Evolutionary conservation across 2,797 vertebrate species (phyloP).

Genomic region (Gymnothorax reevesii): DNA sequence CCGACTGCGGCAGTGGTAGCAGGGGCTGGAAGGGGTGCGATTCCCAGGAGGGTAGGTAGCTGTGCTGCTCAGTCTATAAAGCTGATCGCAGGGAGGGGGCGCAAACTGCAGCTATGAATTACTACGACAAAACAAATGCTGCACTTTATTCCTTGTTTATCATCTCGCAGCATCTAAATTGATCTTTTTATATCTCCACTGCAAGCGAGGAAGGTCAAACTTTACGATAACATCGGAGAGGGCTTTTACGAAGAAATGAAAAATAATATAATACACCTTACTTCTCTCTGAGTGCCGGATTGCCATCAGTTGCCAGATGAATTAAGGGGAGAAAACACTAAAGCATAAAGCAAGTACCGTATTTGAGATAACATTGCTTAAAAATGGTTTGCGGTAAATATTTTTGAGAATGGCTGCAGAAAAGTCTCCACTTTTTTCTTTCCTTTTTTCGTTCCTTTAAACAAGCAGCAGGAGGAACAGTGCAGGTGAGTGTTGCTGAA

Average conservation of each 20-base stretch:
- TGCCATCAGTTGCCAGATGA: not conserved
- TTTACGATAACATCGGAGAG: slow-evolving; percentile 35
- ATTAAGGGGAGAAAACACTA: not conserved
- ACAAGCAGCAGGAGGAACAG: not conserved
- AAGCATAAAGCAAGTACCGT: not conserved
- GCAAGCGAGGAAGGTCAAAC: slow-evolving; percentile 43
- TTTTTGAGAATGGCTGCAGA: not conserved
- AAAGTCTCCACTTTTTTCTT: not conserved
- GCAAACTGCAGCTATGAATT: slow-evolving; percentile 43
- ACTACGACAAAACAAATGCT: slow-evolving; percentile 41
- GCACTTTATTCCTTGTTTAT: slow-evolving; percentile 46
- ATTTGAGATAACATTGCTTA: not conserved
- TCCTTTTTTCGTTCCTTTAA: not conserved
- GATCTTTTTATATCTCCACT: slow-evolving; percentile 35
- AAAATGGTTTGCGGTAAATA: not conserved
- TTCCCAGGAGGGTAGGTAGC: not conserved
- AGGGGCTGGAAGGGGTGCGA: not conserved
- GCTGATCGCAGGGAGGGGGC: not conserved
- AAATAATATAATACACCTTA: not conserved
- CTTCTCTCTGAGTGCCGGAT: not conserved
- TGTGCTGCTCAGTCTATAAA: slow-evolving; percentile 1
- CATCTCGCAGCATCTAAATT: slow-evolving; percentile 46
- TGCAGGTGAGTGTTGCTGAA: not conserved
- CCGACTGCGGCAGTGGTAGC: not conserved
- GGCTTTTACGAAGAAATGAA: slow-evolving; percentile 2